These are phyloP conservation scores for Artibeus jamaicensis DNA, from an alignment of 2,797 vertebrate genomes.

Conservation along the genomic window DNA sequence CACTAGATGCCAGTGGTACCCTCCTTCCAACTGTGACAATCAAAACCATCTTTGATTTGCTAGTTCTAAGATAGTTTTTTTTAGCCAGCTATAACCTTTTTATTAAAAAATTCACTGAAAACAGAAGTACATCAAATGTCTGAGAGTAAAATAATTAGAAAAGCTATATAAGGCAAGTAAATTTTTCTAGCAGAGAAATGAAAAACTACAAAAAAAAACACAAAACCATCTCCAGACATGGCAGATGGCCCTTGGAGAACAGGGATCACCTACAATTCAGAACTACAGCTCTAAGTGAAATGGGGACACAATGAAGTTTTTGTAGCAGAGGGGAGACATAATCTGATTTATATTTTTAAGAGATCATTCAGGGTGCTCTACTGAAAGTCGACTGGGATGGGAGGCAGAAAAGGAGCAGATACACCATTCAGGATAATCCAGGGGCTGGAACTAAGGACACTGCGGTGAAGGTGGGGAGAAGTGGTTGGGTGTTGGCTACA, in stretches of 20 bases:
- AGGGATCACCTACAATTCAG: not conserved
- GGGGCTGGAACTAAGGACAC: not conserved
- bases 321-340: not conserved
- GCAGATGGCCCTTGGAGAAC: not conserved
- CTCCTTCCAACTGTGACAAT: not conserved
- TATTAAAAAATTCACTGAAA: constrained; percentile 7
- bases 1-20: not conserved
- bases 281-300: not conserved
- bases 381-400: not conserved
- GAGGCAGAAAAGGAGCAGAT: not conserved
- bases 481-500: not conserved
- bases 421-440: not conserved
- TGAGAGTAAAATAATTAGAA: not conserved
- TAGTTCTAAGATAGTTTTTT: constrained; percentile 6
- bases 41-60: not conserved
- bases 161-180: not conserved
- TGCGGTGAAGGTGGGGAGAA: not conserved
- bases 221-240: not conserved
- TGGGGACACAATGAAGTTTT: not conserved
- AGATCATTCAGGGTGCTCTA: not conserved
- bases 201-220: not conserved
- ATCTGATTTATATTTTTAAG: not conserved
- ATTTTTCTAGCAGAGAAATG: constrained; percentile 25
- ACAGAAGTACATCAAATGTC: not conserved
- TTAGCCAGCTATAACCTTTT: not conserved